Base-by-base conservation (phyloP, 2,113 vertebrate species). In the Oryzias curvinotus region DNA sequence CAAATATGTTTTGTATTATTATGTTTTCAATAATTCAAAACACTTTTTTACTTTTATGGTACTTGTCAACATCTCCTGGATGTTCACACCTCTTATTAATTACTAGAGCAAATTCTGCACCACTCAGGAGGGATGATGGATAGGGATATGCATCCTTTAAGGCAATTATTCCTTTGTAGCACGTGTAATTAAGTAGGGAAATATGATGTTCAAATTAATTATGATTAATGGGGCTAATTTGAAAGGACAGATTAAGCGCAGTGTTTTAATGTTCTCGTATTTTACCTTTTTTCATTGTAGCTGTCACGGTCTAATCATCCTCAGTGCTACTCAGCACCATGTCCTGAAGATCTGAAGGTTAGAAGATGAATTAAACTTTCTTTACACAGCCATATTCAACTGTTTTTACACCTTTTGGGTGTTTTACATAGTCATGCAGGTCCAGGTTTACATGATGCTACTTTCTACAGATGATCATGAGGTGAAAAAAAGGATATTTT, bases 181-280 rank as follows among this genome's bases (percentile, higher is more conserved):
- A 87, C 84, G 85, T 90, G 87, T 84, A 90, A 92, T 92, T 91
- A 90, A 82, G 85, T 86, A 84, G 77, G 68, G 78, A 89, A 91
- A 89, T 91, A 85, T 86, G 88, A 89, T 87, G 82, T 89, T 78
- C 18, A 46, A 86, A 90, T 89, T 91, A 91, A 93, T 91, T 90
- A 87, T 88, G 88, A 92, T 91, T 89, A 90, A 91, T 88, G 70
- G 82, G 45, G 65, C 86, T 78, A 84, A 88, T 88, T 88, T 83
- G 57, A 86, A 90, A 61, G 66, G 86, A 90, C 84, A 87, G 85
- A 90, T 90, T 90, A 90, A 92, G 82, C 78, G 82, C 68, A 77
- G 71, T 77, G 71, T 78, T 87, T 84, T 86, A 87, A 85, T 78
- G 65, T 52, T 52, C 77, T 86, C 78, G 81, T 89, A 80, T 88